A percentile compares a stretch with the other conserved stretches of the same genome.
Evolutionary conservation across 2,113 vertebrate species (phyloP).

Genomic region (Ceyx cyanopectus): DNA sequence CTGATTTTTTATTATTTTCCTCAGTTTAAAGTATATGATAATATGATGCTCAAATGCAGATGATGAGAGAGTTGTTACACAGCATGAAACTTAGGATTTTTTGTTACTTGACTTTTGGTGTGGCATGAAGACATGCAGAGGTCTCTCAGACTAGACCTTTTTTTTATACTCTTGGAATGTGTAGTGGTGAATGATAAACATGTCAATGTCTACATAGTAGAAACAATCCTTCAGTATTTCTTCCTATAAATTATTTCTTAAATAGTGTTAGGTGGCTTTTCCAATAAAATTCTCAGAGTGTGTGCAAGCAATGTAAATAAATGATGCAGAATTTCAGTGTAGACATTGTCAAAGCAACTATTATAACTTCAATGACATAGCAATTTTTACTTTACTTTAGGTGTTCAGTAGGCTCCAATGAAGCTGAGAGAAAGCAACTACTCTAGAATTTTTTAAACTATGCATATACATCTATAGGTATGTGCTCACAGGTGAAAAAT

Average conservation of each 20-base stretch:
- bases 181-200: rapidly evolving
- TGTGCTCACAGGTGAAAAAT: neutral
- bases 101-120: neutral
- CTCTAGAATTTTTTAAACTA: neutral
- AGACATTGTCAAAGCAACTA: neutral
- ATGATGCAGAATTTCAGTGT: neutral
- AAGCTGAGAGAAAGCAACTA: neutral
- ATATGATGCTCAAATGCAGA: neutral
- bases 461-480: neutral
- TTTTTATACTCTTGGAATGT: neutral
- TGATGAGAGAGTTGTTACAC: neutral
- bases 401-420: neutral
- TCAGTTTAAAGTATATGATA: neutral
- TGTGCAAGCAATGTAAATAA: neutral
- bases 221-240: neutral
- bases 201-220: neutral
- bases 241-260: neutral
- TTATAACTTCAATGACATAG: neutral
- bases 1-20: neutral
- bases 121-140: neutral
- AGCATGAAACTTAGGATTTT: neutral
- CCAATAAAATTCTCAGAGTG: neutral
- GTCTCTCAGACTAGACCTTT: neutral
- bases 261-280: neutral
- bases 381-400: neutral